Conservation (phyloP, 2,113 vertebrate genomes). For the Bujurquina vittata region DNA sequence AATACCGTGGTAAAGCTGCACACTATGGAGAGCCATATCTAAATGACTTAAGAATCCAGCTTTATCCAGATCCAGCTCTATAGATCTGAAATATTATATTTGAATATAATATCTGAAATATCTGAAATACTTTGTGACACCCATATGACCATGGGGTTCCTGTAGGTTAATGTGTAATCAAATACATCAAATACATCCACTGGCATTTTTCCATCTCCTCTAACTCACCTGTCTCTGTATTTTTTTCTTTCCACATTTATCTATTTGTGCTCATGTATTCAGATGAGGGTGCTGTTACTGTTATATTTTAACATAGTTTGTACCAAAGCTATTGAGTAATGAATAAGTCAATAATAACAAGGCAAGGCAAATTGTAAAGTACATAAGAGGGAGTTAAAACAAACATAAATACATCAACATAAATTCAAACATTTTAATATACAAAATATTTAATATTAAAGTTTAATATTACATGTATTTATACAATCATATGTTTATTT, state of each 20-base stretch:
- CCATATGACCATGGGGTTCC: no score
- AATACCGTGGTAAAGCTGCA: background rate
- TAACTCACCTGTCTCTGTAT: no score
- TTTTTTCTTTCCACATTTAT: background rate
- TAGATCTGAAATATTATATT: no score
- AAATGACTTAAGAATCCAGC: background rate
- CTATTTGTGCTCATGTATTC: no score
- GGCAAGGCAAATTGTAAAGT: background rate
- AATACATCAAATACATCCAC: background rate
- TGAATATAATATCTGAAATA: no score
- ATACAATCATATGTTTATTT: background rate
- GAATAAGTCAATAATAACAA: slow-evolving; percentile 1
- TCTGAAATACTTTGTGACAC: no score
- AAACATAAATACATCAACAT: background rate
- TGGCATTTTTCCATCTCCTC: background rate
- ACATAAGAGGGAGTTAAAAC: background rate
- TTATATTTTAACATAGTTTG: background rate
- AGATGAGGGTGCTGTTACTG: no score
- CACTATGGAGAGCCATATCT: background rate
- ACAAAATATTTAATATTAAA: background rate
- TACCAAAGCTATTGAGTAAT: background rate
- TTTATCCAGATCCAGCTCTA: background rate
- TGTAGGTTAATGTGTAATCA: no score
- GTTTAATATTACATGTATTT: background rate
- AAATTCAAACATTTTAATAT: background rate